phyloP scores from a whole-genome alignment of 1,140 invertebrate species.

The Oscheius sp. region DNA sequence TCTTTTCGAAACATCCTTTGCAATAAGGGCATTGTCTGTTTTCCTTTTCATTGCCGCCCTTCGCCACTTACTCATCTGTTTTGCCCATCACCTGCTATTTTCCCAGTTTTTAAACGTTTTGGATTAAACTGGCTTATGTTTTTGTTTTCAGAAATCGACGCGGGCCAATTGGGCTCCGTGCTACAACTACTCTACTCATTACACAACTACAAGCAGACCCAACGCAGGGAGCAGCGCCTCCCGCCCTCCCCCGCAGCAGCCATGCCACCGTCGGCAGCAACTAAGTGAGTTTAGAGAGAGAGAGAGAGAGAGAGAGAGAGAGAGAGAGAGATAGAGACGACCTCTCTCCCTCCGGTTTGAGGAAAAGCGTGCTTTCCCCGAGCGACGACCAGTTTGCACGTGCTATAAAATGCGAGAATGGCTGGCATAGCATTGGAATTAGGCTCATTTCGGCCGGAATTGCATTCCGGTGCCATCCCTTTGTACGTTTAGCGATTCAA shows the following conservation, averaged over 20 bases:
- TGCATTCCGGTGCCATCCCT: conserved; percentile 16
- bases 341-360: conserved; percentile 21
- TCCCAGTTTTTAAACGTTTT: too few relatives aligned
- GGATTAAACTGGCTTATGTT: too few relatives aligned
- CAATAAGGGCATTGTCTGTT: too few relatives aligned
- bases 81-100: too few relatives aligned
- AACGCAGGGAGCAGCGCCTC: conserved; percentile 56
- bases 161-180: conserved; percentile 63
- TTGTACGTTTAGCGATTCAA: conserved; percentile 6
- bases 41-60: too few relatives aligned
- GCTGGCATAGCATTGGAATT: conserved; percentile 13
- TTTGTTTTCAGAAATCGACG: conserved; percentile 62
- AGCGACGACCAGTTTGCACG: not conserved
- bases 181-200: conserved; percentile 63
- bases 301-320: conserved; percentile 20
- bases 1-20: too few relatives aligned
- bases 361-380: conserved; percentile 10
- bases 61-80: too few relatives aligned
- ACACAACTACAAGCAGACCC: conserved; percentile 62
- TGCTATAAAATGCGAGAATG: conserved; percentile 14
- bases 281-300: conserved; percentile 23
- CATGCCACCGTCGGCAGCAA: conserved; percentile 16
- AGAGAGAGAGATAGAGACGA: not conserved
- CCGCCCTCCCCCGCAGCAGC: conserved; percentile 25
- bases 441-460: conserved; percentile 7